Conservation (phyloP, 2,797 vertebrate species). For the Brachyalestes nurse region DNA sequence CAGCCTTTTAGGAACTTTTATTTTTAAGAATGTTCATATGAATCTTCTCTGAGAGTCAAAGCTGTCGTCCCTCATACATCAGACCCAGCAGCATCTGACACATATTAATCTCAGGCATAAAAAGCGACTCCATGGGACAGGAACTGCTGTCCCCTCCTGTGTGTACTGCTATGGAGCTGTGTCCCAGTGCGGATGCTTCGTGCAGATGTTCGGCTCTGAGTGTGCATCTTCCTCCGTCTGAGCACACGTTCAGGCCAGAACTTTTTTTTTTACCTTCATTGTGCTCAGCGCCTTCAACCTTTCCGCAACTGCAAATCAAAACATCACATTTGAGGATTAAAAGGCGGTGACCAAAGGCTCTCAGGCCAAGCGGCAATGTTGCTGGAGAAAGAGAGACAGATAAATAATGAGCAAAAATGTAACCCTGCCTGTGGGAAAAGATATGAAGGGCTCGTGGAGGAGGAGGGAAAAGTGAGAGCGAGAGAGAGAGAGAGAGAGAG, state of each 20-base stretch:
- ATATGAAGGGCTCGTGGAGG: constrained; percentile 42
- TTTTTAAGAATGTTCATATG: neutral
- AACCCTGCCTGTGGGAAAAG: constrained; percentile 45
- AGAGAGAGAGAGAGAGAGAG: constrained; percentile 9
- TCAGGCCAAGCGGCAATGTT: constrained; percentile 30
- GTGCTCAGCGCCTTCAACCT: constrained; percentile 43
- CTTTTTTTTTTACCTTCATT: constrained; percentile 57
- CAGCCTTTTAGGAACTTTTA: neutral
- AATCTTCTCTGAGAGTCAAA: constrained; percentile 27
- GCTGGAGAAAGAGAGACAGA: constrained; percentile 37
- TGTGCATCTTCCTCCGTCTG: constrained; percentile 66
- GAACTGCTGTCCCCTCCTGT: constrained; percentile 54
- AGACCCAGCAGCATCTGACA: constrained; percentile 46
- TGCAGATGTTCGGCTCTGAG: constrained; percentile 68
- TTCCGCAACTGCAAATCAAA: constrained; percentile 57
- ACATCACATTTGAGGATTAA: constrained; percentile 52
- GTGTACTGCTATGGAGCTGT: constrained; percentile 42
- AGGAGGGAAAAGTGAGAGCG: neutral
- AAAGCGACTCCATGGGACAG: constrained; percentile 41
- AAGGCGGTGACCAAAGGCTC: constrained; percentile 29
- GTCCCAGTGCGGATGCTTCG: constrained; percentile 37
- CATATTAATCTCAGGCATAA: constrained; percentile 54
- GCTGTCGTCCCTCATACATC: constrained; percentile 47
- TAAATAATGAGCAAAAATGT: constrained; percentile 45
- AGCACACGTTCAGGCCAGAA: constrained; percentile 14